Evolutionary conservation across 1,140 invertebrate genomes (phyloP), one percentile per base, ranked within the genome.

Genomic region (Halictus rubicundus): DNA sequence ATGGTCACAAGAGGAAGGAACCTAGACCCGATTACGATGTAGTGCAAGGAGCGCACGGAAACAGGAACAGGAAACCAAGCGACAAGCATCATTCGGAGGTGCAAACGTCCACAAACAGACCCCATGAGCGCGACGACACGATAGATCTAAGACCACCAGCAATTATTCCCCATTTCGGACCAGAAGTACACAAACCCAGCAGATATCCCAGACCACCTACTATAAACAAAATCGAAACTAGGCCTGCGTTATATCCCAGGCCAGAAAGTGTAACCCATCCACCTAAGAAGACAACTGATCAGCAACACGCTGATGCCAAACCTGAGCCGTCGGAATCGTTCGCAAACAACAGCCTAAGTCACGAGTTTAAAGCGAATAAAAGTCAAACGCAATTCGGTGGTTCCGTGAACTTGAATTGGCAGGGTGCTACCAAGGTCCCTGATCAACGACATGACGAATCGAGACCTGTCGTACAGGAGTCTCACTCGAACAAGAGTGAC

Each of bases 101-200:
- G 8, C 75, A 82, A 27, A 60, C 61, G 0, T 71, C 82, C 3
- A 80, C 83, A 0, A 0, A 14, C 7, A 64, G 60, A 21, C 61
- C 70, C 42, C 66, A 78, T n/a, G 70, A 85, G 49, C 85, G 75
- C 0, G 86, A 90, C 23, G 89, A 92, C 16, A 88, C 86, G 8
- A 84, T 87, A 12, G 88, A 92, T 73, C 65, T 90, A 0, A 92
- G 90, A 42, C 87, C 90, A 27, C 89, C 91, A 0, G 88, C 87
- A 0, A 88, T 88, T 16, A 86, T 75, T 73, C 68, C 89, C 12
- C 83, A 85, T 8, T 88, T 87, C 27, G 86, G 83, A 39, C 86
- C 86, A 1, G 71, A 78, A 87, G 77, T 63, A 76, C 87, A 72
- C 8, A 84, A 80, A 6, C 70, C 74, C 32, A 88, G 88, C 64